These are phyloP conservation scores for Dryomyza anilis DNA, from an alignment of 2,888 invertebrate genomes.

Conservation along the genomic window DNA sequence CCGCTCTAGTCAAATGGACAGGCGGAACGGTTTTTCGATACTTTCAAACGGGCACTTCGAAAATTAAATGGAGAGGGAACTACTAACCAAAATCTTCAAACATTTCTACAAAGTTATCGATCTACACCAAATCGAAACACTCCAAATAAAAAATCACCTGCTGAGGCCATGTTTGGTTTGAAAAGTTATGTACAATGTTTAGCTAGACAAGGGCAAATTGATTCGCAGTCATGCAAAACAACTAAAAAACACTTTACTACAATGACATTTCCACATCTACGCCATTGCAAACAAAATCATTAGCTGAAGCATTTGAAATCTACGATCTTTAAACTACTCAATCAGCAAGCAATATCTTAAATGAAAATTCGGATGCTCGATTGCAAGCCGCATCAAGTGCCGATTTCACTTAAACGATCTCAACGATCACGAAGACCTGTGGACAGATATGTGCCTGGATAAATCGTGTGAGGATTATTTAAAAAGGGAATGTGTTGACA, in stretches of 20 bases:
- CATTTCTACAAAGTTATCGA: conserved; percentile 33
- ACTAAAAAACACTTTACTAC: not conserved
- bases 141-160: conserved; percentile 32
- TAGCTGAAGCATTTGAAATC: not conserved
- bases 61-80: conserved; percentile 33
- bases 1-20: conserved; percentile 38
- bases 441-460: not conserved
- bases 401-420: not conserved
- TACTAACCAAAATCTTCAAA: conserved; percentile 27
- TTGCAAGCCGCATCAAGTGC: not conserved
- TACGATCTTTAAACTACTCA: not conserved
- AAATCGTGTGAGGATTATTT: not conserved
- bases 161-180: conserved; percentile 32
- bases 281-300: not conserved
- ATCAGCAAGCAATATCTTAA: not conserved
- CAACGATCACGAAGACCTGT: not conserved
- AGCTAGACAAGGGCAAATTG: not conserved
- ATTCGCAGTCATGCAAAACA: not conserved
- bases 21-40: conserved; percentile 38
- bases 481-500: not conserved
- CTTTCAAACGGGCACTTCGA: conserved; percentile 33
- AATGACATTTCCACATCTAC: not conserved
- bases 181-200: not conserved
- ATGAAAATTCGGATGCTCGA: too few relatives aligned
- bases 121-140: conserved; percentile 35